Evolutionary conservation across 2,797 vertebrate species (phyloP).

Genomic region (Stomatorhinus walkeri): DNA sequence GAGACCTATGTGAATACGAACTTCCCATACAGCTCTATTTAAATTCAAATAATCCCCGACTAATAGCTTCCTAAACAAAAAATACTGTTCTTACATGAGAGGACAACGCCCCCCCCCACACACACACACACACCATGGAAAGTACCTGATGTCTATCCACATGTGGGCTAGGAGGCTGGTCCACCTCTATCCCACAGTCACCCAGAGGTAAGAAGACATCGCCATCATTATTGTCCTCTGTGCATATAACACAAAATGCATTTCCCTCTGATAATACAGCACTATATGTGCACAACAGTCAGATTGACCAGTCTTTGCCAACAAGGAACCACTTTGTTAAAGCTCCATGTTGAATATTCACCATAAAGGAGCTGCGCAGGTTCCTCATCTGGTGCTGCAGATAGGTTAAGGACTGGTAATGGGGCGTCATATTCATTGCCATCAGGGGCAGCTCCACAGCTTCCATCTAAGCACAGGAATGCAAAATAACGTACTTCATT

Average conservation of each 20-base stretch:
- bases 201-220: slow-evolving; percentile 39
- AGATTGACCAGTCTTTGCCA: background rate
- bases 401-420: background rate
- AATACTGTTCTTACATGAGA: background rate
- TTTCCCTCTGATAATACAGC: background rate
- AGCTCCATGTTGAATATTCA: background rate
- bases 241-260: slow-evolving; percentile 13
- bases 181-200: slow-evolving; percentile 40
- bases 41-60: background rate
- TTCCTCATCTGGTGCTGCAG: background rate
- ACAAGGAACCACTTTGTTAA: background rate
- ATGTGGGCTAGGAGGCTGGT: slow-evolving; percentile 38
- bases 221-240: slow-evolving; percentile 22
- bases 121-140: background rate
- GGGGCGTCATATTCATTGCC: background rate
- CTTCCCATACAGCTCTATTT: background rate
- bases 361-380: background rate
- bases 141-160: slow-evolving; percentile 58
- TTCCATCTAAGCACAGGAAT: background rate
- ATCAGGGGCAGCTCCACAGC: background rate
- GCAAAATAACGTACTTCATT: background rate
- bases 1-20: background rate
- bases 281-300: background rate
- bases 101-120: background rate
- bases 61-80: background rate